A percentile compares a stretch with the other conserved stretches of the same genome.
phyloP scores from a whole-genome alignment of 2,888 invertebrate genomes.

The Agrotis puta region DNA sequence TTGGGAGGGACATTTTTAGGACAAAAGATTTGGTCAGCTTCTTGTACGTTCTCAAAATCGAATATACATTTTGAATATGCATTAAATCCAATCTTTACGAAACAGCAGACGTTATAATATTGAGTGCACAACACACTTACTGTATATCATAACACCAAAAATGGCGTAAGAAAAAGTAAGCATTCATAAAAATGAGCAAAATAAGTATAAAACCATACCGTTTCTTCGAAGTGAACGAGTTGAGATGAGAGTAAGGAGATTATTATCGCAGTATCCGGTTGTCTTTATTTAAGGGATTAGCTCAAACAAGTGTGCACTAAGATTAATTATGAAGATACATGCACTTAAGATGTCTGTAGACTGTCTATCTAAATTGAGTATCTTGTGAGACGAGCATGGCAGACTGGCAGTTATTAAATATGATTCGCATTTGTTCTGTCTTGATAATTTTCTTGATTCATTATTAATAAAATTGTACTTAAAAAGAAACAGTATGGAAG shows the following conservation, averaged over 20 bases:
- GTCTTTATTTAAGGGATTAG: conserved; percentile 47
- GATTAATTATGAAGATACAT: conserved; percentile 25
- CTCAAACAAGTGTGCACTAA: conserved; percentile 25
- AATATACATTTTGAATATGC: no score
- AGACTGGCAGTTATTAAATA: conserved; percentile 27
- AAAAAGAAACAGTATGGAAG: no score
- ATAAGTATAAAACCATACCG: conserved; percentile 25
- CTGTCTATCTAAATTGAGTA: conserved; percentile 37
- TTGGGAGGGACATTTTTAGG: no score
- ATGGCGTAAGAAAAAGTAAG: conserved; percentile 26
- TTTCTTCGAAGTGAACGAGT: conserved; percentile 40
- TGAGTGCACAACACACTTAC: not conserved
- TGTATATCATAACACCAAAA: conserved; percentile 16
- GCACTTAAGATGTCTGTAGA: conserved; percentile 33
- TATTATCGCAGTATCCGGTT: conserved; percentile 57
- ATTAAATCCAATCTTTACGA: not conserved
- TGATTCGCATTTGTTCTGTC: conserved; percentile 7
- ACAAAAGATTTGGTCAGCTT: no score
- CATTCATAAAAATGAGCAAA: conserved; percentile 7
- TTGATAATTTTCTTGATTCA: conserved; percentile 1
- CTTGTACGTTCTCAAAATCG: no score
- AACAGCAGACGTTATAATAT: conserved; percentile 1
- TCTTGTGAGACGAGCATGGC: conserved; percentile 6
- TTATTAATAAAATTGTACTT: not conserved
- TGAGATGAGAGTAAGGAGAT: conserved; percentile 42